A percentile compares a stretch with the other conserved stretches of the same genome.
These are phyloP conservation scores for Chrysocyon brachyurus DNA, from an alignment of 2,797 vertebrate species.

Conservation along the genomic window DNA sequence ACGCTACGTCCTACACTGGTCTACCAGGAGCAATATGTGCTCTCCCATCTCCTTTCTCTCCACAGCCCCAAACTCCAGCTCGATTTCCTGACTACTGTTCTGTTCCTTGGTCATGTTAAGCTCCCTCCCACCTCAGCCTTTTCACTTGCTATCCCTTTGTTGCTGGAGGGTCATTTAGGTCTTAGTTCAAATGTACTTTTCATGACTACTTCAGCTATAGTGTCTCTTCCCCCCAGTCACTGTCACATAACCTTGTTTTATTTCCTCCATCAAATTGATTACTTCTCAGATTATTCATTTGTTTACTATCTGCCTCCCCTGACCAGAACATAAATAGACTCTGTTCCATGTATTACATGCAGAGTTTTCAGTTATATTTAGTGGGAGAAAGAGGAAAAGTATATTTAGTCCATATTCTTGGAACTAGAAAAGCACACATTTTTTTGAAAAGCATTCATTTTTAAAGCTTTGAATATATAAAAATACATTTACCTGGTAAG, in stretches of 20 bases:
- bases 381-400: not conserved
- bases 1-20: too few relatives aligned
- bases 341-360: not conserved
- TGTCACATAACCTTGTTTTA: not conserved
- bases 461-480: not conserved
- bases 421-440: not conserved
- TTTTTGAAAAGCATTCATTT: not conserved
- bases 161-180: not conserved
- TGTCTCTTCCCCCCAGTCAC: not conserved
- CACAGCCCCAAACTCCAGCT: too few relatives aligned
- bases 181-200: not conserved
- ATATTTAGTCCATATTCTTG: not conserved
- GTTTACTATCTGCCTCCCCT: not conserved
- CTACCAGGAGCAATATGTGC: too few relatives aligned
- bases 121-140: not conserved
- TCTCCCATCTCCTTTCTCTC: not conserved
- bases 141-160: not conserved
- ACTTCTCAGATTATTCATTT: not conserved
- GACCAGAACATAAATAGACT: not conserved
- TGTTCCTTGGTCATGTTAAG: not conserved
- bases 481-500: not conserved
- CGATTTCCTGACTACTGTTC: not conserved
- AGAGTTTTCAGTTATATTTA: not conserved
- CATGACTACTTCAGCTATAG: not conserved
- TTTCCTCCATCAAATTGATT: not conserved